Evolutionary conservation across 2,797 vertebrate genomes (phyloP).

Genomic region (Bucorvus abyssinicus): DNA sequence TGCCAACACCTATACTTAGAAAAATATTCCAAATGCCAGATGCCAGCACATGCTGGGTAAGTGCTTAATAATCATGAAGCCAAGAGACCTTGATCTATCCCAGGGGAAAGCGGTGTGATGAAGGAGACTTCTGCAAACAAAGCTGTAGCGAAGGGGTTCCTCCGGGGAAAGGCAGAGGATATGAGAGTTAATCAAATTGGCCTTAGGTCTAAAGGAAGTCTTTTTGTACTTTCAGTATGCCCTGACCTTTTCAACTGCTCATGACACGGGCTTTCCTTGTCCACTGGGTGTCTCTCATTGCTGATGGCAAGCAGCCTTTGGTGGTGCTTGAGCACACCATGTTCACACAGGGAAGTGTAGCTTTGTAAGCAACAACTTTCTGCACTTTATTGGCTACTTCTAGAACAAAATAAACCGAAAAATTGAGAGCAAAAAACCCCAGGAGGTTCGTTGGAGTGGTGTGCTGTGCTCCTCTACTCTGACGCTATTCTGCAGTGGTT

Average conservation of each 20-base stretch:
- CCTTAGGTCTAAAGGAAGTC: background rate
- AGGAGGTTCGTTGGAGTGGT: background rate
- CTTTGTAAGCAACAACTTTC: background rate
- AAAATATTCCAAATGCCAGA: slow-evolving; percentile 49
- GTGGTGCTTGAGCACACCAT: background rate
- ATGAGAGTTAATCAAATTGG: slow-evolving; percentile 36
- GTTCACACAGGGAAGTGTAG: background rate
- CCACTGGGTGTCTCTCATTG: slow-evolving; percentile 44
- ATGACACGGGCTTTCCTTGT: background rate
- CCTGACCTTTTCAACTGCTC: slow-evolving; percentile 13
- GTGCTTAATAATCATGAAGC: background rate
- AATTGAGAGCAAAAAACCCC: accelerated
- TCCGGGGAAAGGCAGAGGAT: slow-evolving; percentile 14
- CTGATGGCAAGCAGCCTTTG: background rate
- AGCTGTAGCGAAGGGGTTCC: background rate
- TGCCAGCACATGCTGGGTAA: slow-evolving; percentile 50
- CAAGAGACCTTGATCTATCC: background rate
- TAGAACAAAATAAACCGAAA: background rate
- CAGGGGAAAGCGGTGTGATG: background rate
- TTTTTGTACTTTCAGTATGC: background rate
- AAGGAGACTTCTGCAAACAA: slow-evolving; percentile 17
- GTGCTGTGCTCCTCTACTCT: background rate
- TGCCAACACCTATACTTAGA: background rate
- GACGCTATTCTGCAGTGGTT: background rate
- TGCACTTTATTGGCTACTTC: background rate